Percentiles rank a stretch among this genome's conserved stretches.
Conservation (phyloP, 2,888 invertebrate species). For the Aphodius granarius region DNA sequence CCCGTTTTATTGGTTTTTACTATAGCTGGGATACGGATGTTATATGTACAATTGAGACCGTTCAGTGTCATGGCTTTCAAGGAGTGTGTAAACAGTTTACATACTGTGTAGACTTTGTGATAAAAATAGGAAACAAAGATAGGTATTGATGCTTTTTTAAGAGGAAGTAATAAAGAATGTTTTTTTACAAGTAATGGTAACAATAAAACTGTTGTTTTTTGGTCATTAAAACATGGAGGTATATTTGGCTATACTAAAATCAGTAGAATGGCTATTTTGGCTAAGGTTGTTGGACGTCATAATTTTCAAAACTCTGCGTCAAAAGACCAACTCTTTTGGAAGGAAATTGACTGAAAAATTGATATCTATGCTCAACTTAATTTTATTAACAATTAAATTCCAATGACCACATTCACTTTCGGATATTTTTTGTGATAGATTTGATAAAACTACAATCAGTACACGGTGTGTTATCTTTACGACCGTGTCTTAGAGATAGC, state of each 20-base stretch:
- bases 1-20: background rate
- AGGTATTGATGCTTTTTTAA: background rate
- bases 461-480: background rate
- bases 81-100: background rate
- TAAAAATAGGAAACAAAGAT: background rate
- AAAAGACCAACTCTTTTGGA: no score
- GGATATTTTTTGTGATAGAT: background rate
- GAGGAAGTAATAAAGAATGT: background rate
- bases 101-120: background rate
- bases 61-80: background rate
- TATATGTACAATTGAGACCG: background rate
- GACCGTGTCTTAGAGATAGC: background rate
- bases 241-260: no score
- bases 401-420: background rate
- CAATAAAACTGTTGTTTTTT: no score
- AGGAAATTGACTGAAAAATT: background rate
- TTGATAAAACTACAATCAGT: background rate
- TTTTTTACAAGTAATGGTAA: no score
- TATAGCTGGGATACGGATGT: background rate
- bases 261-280: no score
- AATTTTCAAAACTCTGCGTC: no score
- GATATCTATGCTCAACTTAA: background rate
- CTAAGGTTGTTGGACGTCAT: no score
- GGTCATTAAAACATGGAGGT: no score
- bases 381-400: background rate